These are phyloP conservation scores for Macrostomum cliftonense DNA, from an alignment of 2,888 invertebrate genomes.

Conservation along the genomic window DNA sequence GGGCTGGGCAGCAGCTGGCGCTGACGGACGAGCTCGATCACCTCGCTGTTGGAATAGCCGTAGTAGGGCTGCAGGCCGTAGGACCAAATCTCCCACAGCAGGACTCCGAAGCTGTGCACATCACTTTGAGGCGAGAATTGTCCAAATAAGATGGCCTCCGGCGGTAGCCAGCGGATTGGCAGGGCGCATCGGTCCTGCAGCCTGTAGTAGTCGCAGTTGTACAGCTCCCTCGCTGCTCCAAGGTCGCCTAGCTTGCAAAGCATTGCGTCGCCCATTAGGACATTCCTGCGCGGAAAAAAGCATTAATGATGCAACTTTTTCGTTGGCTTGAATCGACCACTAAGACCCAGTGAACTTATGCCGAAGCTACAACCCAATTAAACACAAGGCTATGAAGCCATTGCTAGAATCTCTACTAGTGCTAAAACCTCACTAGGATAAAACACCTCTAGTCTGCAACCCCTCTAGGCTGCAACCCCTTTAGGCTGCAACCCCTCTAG, in stretches of 20 bases:
- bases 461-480: too few species aligned
- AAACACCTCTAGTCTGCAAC: too few species aligned
- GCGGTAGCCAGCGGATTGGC: conserved; percentile 40
- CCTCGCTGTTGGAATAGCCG: conserved; percentile 38
- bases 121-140: conserved; percentile 40
- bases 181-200: conserved; percentile 24
- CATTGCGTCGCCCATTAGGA: conserved; percentile 27
- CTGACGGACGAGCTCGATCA: conserved; percentile 41
- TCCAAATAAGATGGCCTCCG: conserved; percentile 37
- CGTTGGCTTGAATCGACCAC: too few species aligned
- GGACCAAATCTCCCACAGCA: conserved; percentile 40
- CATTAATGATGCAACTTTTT: too few species aligned
- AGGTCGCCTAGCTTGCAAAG: conserved; percentile 36
- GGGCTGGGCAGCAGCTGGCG: conserved; percentile 79
- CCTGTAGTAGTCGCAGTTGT: conserved; percentile 34
- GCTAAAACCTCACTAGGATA: too few species aligned
- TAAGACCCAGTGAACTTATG: too few species aligned
- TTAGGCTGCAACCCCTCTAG: too few species aligned
- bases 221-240: conserved; percentile 33
- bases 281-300: too few species aligned
- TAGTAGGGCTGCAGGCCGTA: conserved; percentile 40
- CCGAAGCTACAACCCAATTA: too few species aligned
- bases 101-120: conserved; percentile 40
- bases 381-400: too few species aligned
- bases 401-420: too few species aligned